Evolutionary conservation across 1,140 invertebrate genomes (phyloP).

Genomic region (Chrysoperla carnea): DNA sequence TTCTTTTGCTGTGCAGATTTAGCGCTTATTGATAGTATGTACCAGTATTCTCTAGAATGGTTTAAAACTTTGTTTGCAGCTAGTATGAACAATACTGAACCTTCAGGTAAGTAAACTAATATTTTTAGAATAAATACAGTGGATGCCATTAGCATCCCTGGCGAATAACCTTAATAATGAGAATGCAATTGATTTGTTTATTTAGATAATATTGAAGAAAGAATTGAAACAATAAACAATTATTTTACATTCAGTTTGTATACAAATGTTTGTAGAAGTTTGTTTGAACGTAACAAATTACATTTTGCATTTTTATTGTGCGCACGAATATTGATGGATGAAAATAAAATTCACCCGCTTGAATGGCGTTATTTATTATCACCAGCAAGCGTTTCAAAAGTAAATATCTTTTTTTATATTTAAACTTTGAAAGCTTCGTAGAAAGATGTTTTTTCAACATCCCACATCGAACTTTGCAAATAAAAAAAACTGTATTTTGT

Average conservation of each 20-base stretch:
- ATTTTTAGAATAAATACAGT: no score
- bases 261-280: conserved; percentile 47
- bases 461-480: no score
- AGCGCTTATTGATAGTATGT: conserved; percentile 57
- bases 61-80: conserved; percentile 49
- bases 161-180: neutral
- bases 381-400: conserved; percentile 6
- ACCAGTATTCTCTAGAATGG: conserved; percentile 61
- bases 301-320: conserved; percentile 44
- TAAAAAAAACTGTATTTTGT: no score
- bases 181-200: conserved; percentile 9
- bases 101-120: conserved; percentile 17
- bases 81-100: conserved; percentile 47
- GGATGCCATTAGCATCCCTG: no score
- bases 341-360: conserved; percentile 26
- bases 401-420: no score
- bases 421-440: no score
- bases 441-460: no score
- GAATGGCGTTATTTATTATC: conserved; percentile 46
- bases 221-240: conserved; percentile 44
- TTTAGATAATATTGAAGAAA: conserved; percentile 37
- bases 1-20: conserved; percentile 57
- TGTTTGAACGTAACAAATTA: conserved; percentile 58
- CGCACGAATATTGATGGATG: conserved; percentile 26
- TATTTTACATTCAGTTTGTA: conserved; percentile 50